phyloP scores from a whole-genome alignment of 2,113 vertebrate genomes.

The Galemys pyrenaicus region DNA sequence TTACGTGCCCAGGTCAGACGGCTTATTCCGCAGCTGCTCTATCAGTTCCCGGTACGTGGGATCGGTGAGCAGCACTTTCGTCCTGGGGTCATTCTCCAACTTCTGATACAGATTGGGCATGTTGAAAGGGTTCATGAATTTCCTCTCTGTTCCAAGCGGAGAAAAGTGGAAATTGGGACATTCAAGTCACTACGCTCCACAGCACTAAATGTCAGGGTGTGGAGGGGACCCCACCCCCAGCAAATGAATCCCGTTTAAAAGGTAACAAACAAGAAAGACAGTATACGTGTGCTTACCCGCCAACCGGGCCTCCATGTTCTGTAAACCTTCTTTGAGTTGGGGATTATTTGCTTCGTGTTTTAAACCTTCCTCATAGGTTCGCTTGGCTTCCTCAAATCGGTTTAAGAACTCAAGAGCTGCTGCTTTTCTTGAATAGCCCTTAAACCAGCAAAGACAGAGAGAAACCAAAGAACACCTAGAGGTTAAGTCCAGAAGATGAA shows the following conservation, averaged over 20 bases:
- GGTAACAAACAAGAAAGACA: not conserved
- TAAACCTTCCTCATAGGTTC: slow-evolving; percentile 93
- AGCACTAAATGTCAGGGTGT: no score
- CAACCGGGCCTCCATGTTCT: slow-evolving; percentile 92
- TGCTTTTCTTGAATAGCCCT: slow-evolving; percentile 97
- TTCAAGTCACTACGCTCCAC: rapidly evolving
- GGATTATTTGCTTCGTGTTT: slow-evolving; percentile 91
- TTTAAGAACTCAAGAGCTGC: slow-evolving; percentile 95
- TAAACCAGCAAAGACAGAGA: not conserved
- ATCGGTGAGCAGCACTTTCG: slow-evolving; percentile 88
- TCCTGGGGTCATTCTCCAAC: slow-evolving; percentile 91
- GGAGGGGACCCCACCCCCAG: rapidly evolving
- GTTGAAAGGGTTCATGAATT: slow-evolving; percentile 95
- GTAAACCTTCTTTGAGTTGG: slow-evolving; percentile 94
- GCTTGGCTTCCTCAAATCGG: slow-evolving; percentile 93
- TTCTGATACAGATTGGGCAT: slow-evolving; percentile 93
- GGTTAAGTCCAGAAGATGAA: not conserved
- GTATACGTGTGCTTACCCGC: slow-evolving; percentile 80
- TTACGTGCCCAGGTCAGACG: slow-evolving; percentile 91
- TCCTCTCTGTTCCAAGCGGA: slow-evolving; percentile 85
- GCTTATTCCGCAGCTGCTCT: slow-evolving; percentile 92
- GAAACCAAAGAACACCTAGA: not conserved
- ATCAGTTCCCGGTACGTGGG: slow-evolving; percentile 92
- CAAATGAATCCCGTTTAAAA: not conserved
- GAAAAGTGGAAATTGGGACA: rapidly evolving